phyloP scores from a whole-genome alignment of 2,888 invertebrate species.

The Spodoptera littoralis region DNA sequence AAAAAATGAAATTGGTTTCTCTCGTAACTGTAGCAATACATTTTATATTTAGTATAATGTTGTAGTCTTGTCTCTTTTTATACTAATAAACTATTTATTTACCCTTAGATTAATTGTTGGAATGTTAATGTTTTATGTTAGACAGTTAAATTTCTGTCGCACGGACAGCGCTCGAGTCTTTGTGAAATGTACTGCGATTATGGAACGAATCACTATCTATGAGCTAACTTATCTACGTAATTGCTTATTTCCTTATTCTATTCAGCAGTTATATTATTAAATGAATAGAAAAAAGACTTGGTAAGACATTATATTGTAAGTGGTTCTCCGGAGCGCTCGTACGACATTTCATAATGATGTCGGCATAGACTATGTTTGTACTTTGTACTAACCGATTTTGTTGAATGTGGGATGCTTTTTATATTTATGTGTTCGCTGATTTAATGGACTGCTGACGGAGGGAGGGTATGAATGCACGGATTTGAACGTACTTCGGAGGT shows the following conservation, averaged over 20 bases:
- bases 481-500: conserved; percentile 37
- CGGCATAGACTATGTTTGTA: conserved; percentile 45
- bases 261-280: conserved; percentile 28
- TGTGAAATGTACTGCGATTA: conserved; percentile 52
- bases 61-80: conserved; percentile 72
- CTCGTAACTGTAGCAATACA: conserved; percentile 75
- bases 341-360: conserved; percentile 51
- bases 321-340: conserved; percentile 27
- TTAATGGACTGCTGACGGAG: conserved; percentile 35
- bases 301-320: conserved; percentile 43
- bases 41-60: conserved; percentile 73
- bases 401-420: conserved; percentile 52
- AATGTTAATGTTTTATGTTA: conserved; percentile 77
- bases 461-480: conserved; percentile 16
- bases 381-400: conserved; percentile 50
- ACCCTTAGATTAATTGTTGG: conserved; percentile 78
- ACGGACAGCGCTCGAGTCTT: conserved; percentile 43
- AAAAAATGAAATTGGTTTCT: conserved; percentile 72
- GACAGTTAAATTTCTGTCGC: conserved; percentile 61
- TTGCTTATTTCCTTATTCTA: conserved; percentile 13
- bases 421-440: conserved; percentile 34
- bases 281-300: conserved; percentile 36
- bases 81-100: conserved; percentile 74
- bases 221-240: conserved; percentile 24
- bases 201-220: conserved; percentile 29